phyloP scores from a whole-genome alignment of 1,140 invertebrate species.

The Pomacea maculata region DNA sequence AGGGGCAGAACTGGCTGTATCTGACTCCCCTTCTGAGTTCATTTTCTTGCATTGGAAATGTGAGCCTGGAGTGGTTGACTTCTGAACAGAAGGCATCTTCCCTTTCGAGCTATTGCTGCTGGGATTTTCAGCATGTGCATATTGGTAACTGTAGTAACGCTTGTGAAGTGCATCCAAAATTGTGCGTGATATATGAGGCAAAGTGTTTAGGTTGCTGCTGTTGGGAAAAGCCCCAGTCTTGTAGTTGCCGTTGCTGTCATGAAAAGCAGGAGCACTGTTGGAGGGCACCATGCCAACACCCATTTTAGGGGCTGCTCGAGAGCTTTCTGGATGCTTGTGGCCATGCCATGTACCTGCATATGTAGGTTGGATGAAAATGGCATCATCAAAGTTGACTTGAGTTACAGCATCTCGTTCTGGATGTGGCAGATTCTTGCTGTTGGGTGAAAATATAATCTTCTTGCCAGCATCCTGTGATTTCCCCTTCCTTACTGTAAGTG shows the following conservation, averaged over 20 bases:
- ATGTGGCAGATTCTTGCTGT: not conserved
- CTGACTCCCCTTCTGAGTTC: constrained; percentile 6
- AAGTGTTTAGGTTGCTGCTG: constrained; percentile 10
- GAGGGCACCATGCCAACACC: constrained; percentile 26
- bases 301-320: constrained; percentile 25
- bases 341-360: constrained; percentile 38
- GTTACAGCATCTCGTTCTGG: not conserved
- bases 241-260: too few relatives aligned
- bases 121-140: constrained; percentile 2
- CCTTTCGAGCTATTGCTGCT: not conserved
- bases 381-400: not conserved
- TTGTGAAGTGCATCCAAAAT: constrained; percentile 39
- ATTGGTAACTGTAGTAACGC: constrained; percentile 37
- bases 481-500: not conserved
- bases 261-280: constrained; percentile 4
- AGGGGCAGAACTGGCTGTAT: constrained; percentile 2
- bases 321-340: not conserved
- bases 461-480: not conserved
- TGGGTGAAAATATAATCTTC: not conserved
- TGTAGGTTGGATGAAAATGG: constrained; percentile 29
- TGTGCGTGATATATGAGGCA: constrained; percentile 33
- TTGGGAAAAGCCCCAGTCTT: not conserved
- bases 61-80: not conserved
- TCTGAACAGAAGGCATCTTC: not conserved
- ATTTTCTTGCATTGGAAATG: not conserved